Evolutionary conservation across 2,113 vertebrate genomes (phyloP), one percentile per base, ranked within the genome.

Genomic region (Lophura nycthemera): DNA sequence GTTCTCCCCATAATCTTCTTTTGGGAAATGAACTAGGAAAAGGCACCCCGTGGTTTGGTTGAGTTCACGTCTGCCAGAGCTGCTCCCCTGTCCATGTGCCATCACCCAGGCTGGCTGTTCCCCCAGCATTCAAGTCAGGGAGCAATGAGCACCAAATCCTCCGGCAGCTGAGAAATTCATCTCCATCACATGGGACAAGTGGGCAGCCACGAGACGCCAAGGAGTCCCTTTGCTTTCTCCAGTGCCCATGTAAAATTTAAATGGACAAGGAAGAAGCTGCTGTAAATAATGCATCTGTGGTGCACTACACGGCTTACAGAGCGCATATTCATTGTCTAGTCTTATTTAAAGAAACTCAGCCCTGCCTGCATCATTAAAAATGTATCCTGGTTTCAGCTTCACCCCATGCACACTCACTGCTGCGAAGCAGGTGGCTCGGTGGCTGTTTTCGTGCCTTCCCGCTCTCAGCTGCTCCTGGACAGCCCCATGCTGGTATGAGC

Each of bases 291-390:
- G 67, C 65, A 97, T 96, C 57, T 4, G 6, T 84, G 88, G 92
- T 75, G 91, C 93, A 77, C 91, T 92, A 95, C 95, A 95, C 61
- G 1, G 92, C 94, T 96, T 95, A 8, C 0, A 86, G 88, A 97
- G 90, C 71, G 86, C 89, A 80, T 79, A 96, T 50, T 89, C 91
- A 88, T 96, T 95, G 92, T 94, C 95, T 95, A 88, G 56, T 85
- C 96, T 96, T 96, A 93, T 94, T 97, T 97, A 96, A 96, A 92
- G 96, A 96, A 97, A 96, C 90, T 78, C 96, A 96, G 94, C 91
- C 95, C 84, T 94, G 84, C 76, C 45, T 72, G 94, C 45, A 2
- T 94, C 96, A 97, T 97, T 96, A 97, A 97, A 96, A 96, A 97
- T 97, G 94, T 45, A 97, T 96, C 84, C 95, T 77, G 93, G 95